phyloP scores from a whole-genome alignment of 2,797 vertebrate species.

The Crenichthys baileyi region DNA sequence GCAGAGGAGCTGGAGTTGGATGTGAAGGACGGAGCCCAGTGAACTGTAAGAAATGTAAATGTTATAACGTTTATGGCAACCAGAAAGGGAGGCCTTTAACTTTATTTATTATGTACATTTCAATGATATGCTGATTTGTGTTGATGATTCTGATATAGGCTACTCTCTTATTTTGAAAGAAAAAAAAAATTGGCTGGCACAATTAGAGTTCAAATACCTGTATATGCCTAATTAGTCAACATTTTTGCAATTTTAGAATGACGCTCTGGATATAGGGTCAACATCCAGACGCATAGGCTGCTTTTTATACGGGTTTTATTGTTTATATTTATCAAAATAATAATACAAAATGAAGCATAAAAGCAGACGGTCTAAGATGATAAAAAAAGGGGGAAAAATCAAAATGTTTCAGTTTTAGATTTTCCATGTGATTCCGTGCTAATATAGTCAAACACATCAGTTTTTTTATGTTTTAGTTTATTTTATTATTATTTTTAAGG shows the following conservation, averaged over 20 bases:
- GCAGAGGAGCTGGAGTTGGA: constrained; percentile 73
- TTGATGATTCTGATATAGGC: constrained; percentile 65
- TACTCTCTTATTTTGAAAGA: constrained; percentile 69
- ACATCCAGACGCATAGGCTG: constrained; percentile 74
- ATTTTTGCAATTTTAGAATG: constrained; percentile 24
- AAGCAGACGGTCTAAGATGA: constrained; percentile 75
- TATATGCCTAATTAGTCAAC: constrained; percentile 69
- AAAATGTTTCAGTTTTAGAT: constrained; percentile 72
- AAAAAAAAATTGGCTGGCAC: constrained; percentile 83
- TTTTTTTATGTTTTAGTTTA: constrained; percentile 26
- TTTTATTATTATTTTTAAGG: constrained; percentile 74
- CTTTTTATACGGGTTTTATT: constrained; percentile 82
- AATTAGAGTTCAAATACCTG: constrained; percentile 79
- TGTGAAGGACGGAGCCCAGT: constrained; percentile 81
- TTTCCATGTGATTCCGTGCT: constrained; percentile 88
- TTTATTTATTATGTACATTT: constrained; percentile 93
- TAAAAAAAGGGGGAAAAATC: constrained; percentile 43
- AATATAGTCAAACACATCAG: constrained; percentile 85
- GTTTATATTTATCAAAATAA: constrained; percentile 73
- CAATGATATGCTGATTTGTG: constrained; percentile 82
- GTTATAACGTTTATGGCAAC: constrained; percentile 88
- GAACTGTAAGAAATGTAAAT: constrained; percentile 93
- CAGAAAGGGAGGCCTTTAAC: constrained; percentile 86
- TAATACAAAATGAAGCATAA: constrained; percentile 55
- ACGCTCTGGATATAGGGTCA: constrained; percentile 62